Conservation (phyloP, 35 echinoderm and acorn worm species). For the Ophioderma brevispina region DNA sequence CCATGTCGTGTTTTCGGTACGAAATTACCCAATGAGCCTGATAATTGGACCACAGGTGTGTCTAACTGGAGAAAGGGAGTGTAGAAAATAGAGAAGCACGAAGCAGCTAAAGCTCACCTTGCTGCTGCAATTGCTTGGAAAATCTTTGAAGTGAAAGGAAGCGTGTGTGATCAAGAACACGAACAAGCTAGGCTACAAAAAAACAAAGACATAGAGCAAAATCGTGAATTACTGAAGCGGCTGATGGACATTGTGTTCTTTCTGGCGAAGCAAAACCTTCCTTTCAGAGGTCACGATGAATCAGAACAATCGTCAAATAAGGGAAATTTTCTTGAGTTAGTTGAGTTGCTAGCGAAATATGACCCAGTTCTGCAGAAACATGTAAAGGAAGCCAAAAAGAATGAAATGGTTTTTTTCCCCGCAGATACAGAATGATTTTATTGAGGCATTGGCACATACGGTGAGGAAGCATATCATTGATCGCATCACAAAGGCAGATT, state of each 20-base stretch:
- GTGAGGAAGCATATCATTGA: not conserved
- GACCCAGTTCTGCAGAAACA: not conserved
- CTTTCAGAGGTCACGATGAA: not conserved
- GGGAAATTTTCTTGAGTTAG: conserved; percentile 4
- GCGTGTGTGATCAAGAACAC: not conserved
- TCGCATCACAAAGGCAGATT: not conserved
- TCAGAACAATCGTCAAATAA: not conserved
- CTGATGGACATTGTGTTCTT: conserved; percentile 25
- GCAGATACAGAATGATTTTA: conserved; percentile 18
- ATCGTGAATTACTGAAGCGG: not conserved
- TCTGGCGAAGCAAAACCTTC: conserved; percentile 22
- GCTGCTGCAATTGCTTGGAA: not conserved
- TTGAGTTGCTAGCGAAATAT: conserved; percentile 3
- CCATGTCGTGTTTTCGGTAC: not conserved
- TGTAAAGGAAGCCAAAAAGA: not conserved
- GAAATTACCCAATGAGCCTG: not conserved
- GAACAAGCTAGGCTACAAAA: not conserved
- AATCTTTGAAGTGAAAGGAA: not conserved
- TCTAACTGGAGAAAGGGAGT: conserved; percentile 25
- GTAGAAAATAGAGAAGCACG: conserved; percentile 6
- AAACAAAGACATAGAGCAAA: not conserved
- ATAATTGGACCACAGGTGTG: conserved; percentile 5
- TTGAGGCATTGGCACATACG: not conserved
- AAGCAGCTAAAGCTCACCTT: not conserved
- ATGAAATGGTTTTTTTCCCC: not conserved